Evolutionary conservation across 2,797 vertebrate genomes (phyloP).

Genomic region (Melanogrammus aeglefinus): DNA sequence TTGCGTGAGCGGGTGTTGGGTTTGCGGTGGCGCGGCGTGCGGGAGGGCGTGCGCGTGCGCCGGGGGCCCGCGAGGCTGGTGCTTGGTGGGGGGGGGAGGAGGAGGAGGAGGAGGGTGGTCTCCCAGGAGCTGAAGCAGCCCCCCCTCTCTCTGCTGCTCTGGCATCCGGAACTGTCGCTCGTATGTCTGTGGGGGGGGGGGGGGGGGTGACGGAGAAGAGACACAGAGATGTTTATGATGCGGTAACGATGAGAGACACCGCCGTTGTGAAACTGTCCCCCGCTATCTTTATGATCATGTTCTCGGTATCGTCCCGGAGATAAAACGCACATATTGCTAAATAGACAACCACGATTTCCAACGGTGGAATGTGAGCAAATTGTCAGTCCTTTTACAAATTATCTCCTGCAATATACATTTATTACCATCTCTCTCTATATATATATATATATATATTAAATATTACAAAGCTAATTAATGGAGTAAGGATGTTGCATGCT

Average conservation of each 20-base stretch:
- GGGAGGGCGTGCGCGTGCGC: slow-evolving; percentile 50
- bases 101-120: slow-evolving; percentile 83
- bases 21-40: slow-evolving; percentile 44
- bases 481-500: slow-evolving; percentile 70
- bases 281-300: slow-evolving; percentile 37
- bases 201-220: slow-evolving; percentile 45
- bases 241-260: slow-evolving; percentile 16
- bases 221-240: slow-evolving; percentile 15
- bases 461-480: slow-evolving; percentile 71
- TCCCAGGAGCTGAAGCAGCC: slow-evolving; percentile 86
- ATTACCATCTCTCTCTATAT: too few relatives aligned
- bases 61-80: slow-evolving; percentile 87
- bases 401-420: too few relatives aligned
- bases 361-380: too few relatives aligned
- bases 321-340: slow-evolving; percentile 8
- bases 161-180: slow-evolving; percentile 86
- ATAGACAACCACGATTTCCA: background rate
- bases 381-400: too few relatives aligned
- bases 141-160: slow-evolving; percentile 80
- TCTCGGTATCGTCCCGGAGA: slow-evolving; percentile 13
- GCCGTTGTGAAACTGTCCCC: slow-evolving; percentile 31
- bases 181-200: slow-evolving; percentile 78
- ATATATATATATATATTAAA: too few relatives aligned
- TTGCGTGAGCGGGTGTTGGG: slow-evolving; percentile 52
- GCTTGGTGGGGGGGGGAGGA: slow-evolving; percentile 65